These are phyloP conservation scores for Fundulus diaphanus DNA, from an alignment of 2,797 vertebrate species.

Conservation along the genomic window DNA sequence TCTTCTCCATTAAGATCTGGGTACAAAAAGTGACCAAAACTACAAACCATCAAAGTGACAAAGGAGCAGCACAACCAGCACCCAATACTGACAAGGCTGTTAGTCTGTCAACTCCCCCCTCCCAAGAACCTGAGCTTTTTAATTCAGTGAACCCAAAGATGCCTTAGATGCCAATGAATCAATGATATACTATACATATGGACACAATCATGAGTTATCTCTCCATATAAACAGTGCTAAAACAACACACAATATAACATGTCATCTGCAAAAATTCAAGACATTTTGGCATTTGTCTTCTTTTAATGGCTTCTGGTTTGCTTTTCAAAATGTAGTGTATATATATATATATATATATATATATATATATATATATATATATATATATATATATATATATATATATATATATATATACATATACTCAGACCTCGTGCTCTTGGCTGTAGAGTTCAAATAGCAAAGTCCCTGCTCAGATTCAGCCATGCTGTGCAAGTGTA, in stretches of 20 bases:
- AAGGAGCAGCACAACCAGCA: not conserved
- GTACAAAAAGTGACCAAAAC: not conserved
- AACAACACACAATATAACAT: slow-evolving; percentile 72
- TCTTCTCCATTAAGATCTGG: not conserved
- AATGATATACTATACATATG: slow-evolving; percentile 72
- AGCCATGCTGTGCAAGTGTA: slow-evolving; percentile 7
- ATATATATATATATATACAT: too few relatives aligned
- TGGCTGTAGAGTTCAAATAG: slow-evolving; percentile 51
- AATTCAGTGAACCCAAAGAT: slow-evolving; percentile 59
- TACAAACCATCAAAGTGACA: not conserved
- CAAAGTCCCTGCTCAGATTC: slow-evolving; percentile 60
- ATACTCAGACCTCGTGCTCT: slow-evolving; percentile 55
- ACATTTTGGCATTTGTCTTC: slow-evolving; percentile 80
- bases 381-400: too few relatives aligned
- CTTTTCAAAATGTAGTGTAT: slow-evolving; percentile 62
- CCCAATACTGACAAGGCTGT: slow-evolving; percentile 20
- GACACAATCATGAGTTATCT: slow-evolving; percentile 74
- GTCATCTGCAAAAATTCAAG: slow-evolving; percentile 70
- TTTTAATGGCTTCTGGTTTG: slow-evolving; percentile 83
- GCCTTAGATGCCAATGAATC: slow-evolving; percentile 66
- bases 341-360: too few relatives aligned
- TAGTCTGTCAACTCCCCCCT: slow-evolving; percentile 27
- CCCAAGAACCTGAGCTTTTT: slow-evolving; percentile 70
- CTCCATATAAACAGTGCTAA: slow-evolving; percentile 75
- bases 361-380: too few relatives aligned